phyloP scores from a whole-genome alignment of 2,797 vertebrate species.

The Forpus xanthops region DNA sequence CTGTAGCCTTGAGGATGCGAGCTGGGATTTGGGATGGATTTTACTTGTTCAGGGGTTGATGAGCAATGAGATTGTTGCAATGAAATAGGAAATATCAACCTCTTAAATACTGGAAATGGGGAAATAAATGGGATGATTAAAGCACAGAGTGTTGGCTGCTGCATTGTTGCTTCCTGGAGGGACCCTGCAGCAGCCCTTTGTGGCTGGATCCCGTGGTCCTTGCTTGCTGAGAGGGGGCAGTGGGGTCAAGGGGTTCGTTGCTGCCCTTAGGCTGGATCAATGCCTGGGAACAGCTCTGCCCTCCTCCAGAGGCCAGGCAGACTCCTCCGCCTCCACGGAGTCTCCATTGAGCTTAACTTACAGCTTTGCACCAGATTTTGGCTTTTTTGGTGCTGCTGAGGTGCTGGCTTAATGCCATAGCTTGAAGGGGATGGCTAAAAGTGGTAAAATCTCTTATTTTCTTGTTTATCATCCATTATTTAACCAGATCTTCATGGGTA shows the following conservation, averaged over 20 bases:
- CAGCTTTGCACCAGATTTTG: background rate
- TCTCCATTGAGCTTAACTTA: background rate
- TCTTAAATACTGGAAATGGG: background rate
- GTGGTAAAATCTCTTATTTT: fast-evolving
- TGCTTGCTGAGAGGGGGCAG: background rate
- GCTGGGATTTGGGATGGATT: background rate
- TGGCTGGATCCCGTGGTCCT: background rate
- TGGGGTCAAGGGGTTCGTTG: background rate
- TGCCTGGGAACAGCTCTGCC: background rate
- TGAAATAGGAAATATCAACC: background rate
- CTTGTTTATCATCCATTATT: background rate
- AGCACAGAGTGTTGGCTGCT: background rate
- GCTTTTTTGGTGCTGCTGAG: background rate
- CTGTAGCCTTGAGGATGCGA: background rate
- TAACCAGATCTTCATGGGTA: background rate
- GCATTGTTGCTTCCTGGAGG: background rate
- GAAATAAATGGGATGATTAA: background rate
- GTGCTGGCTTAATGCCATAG: background rate
- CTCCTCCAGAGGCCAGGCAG: background rate
- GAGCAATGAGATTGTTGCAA: fast-evolving
- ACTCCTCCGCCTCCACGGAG: background rate
- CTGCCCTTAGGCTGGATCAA: background rate
- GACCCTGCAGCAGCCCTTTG: background rate
- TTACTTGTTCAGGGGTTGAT: background rate
- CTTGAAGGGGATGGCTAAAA: background rate